Base-by-base conservation (phyloP, 1,140 invertebrate species). In the Ceratina australensis region DNA sequence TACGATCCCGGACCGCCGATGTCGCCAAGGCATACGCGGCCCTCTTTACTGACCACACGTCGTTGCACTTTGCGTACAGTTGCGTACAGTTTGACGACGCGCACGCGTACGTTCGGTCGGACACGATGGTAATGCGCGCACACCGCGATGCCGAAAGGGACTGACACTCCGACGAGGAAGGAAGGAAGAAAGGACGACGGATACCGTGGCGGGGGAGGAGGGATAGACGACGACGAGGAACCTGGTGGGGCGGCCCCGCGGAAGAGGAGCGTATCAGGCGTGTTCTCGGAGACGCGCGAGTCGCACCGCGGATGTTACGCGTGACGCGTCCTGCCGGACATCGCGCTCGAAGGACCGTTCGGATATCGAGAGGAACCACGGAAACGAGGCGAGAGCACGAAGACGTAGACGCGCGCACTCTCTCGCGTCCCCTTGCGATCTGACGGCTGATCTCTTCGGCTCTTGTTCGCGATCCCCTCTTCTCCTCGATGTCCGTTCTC, bases 341-440 rank as follows among this genome's bases (percentile, higher is more conserved):
- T 64, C 60, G 57, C 42, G 24, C 1, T 56, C 16, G 8, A 10
- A n/a, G 42, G 8, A 42, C 59, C 56, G 13, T 18, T 33, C 15
- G 8, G 13, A 24, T 33, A 18, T 15, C 16, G 16, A 0, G 12
- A 3, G 1, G 8, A 2, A 13, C 52, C 13, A 16, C 28, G 22
- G 26, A 10, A 59, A 50, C 64, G 0, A 24, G 28, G 4, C 5
- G 22, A 24, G 15, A 76, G 50, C 52, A 66, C n/a, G 59, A 74
- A 68, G 75, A 87, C 79, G 76, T 60, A 20, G 80, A 73, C 83
- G 77, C 85, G 89, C 86, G 83, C 88, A 81, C 88, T 77, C 88
- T 77, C 78, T 88, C 88, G 84, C 87, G 89, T 87, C 86, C 83
- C 78, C 78, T 81, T 79, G 81, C 86, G 88, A 83, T 90, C 86